Evolutionary conservation across 2,888 invertebrate genomes (phyloP).

Genomic region (Leptopilina myrica): DNA sequence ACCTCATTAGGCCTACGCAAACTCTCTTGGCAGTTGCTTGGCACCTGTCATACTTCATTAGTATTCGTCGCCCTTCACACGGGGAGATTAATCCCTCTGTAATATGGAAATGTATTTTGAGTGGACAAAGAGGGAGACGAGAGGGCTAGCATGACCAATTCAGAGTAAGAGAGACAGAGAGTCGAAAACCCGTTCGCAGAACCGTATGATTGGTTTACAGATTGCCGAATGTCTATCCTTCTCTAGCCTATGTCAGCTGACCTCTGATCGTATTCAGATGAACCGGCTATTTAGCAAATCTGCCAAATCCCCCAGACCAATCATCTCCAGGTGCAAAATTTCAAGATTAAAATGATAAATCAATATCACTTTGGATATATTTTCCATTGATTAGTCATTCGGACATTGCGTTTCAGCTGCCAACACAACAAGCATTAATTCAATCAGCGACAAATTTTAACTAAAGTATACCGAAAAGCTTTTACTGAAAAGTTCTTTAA

Average conservation of each 20-base stretch:
- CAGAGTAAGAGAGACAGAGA: conserved; percentile 49
- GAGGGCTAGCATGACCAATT: conserved; percentile 45
- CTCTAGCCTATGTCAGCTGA: conserved; percentile 45
- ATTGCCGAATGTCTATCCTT: conserved; percentile 60
- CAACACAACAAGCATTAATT: too few species aligned
- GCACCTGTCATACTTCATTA: conserved; percentile 67
- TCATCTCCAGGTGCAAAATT: conserved; percentile 8
- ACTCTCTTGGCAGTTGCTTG: conserved; percentile 46
- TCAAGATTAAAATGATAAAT: neutral
- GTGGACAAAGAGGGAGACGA: conserved; percentile 46
- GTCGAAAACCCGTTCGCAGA: conserved; percentile 56
- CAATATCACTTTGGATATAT: neutral
- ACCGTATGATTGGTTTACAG: conserved; percentile 73
- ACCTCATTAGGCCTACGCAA: conserved; percentile 40
- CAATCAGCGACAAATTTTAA: too few species aligned
- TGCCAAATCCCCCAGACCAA: conserved; percentile 6
- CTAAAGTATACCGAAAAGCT: too few species aligned
- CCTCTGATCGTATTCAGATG: conserved; percentile 25
- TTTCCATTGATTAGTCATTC: too few species aligned
- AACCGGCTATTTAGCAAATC: conserved; percentile 25
- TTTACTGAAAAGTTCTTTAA: too few species aligned
- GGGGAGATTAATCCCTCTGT: conserved; percentile 70
- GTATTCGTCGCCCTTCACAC: conserved; percentile 57
- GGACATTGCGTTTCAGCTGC: too few species aligned
- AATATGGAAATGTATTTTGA: conserved; percentile 71